A percentile compares a stretch with the other conserved stretches of the same genome.
These are phyloP conservation scores for Gnatocerus cornutus DNA, from an alignment of 2,888 invertebrate species.

Conservation along the genomic window DNA sequence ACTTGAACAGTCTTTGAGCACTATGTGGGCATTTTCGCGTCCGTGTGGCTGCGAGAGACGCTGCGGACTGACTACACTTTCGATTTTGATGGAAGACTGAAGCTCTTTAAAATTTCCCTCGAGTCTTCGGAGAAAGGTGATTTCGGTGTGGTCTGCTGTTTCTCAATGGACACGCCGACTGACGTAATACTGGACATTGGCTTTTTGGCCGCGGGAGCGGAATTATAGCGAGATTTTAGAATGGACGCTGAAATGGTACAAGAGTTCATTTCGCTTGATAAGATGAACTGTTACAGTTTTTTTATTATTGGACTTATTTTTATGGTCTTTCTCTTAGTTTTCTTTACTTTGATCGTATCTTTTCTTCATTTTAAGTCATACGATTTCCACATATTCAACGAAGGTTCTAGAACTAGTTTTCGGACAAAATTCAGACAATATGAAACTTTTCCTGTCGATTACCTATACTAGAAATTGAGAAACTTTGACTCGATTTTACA, in stretches of 20 bases:
- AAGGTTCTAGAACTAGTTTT: no score
- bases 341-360: no score
- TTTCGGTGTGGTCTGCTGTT: conserved; percentile 52
- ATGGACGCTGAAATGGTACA: background rate
- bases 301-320: no score
- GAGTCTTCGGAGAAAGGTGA: conserved; percentile 49
- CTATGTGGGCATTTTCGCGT: conserved; percentile 26
- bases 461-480: no score
- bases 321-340: no score
- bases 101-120: conserved; percentile 48
- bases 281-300: background rate
- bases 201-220: conserved; percentile 2
- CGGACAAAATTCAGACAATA: no score
- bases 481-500: no score
- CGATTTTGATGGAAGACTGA: conserved; percentile 55
- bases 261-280: background rate
- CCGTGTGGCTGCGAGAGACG: conserved; percentile 51
- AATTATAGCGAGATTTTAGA: background rate
- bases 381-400: no score
- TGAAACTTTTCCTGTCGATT: no score
- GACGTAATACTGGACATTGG: conserved; percentile 18
- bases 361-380: no score
- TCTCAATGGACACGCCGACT: conserved; percentile 51
- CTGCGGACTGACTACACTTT: conserved; percentile 45
- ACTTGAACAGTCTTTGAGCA: background rate